phyloP scores from a whole-genome alignment of 2,797 vertebrate genomes.

The Sebastes matsubarae region DNA sequence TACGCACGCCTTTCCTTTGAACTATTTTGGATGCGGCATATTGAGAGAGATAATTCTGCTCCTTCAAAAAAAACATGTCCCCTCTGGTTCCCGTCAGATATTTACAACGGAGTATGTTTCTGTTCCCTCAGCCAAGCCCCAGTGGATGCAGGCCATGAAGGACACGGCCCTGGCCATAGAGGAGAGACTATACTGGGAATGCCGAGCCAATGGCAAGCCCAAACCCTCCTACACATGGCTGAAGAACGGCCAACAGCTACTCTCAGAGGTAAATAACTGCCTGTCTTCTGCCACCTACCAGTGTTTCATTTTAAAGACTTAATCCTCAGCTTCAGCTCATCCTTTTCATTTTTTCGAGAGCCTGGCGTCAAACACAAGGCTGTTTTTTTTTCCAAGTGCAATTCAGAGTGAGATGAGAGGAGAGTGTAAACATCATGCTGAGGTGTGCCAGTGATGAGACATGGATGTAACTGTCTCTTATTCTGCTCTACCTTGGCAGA shows the following conservation, averaged over 20 bases:
- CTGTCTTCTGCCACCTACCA: constrained; percentile 42
- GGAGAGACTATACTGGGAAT: constrained; percentile 91
- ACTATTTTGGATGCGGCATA: constrained; percentile 42
- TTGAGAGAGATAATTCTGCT: constrained; percentile 41
- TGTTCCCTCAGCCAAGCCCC: constrained; percentile 89
- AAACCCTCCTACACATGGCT: constrained; percentile 94
- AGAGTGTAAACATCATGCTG: constrained; percentile 63
- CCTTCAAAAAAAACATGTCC: constrained; percentile 29
- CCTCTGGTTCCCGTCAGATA: constrained; percentile 21
- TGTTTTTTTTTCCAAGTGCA: constrained; percentile 54
- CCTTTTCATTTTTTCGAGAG: constrained; percentile 45
- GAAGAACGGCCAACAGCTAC: constrained; percentile 90
- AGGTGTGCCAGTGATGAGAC: constrained; percentile 70
- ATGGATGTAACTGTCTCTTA: constrained; percentile 63
- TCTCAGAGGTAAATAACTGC: constrained; percentile 84
- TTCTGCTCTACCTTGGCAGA: constrained; percentile 70
- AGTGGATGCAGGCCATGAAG: constrained; percentile 92
- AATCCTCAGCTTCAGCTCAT: constrained; percentile 49
- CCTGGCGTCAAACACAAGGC: constrained; percentile 29
- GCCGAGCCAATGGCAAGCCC: constrained; percentile 91
- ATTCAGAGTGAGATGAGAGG: constrained; percentile 50
- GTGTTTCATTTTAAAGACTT: constrained; percentile 64
- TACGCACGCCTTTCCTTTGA: constrained; percentile 30
- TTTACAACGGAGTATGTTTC: constrained; percentile 54
- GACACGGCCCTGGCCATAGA: constrained; percentile 89